Conservation (phyloP, 2,888 invertebrate species). For the Tenthredo amoena region DNA sequence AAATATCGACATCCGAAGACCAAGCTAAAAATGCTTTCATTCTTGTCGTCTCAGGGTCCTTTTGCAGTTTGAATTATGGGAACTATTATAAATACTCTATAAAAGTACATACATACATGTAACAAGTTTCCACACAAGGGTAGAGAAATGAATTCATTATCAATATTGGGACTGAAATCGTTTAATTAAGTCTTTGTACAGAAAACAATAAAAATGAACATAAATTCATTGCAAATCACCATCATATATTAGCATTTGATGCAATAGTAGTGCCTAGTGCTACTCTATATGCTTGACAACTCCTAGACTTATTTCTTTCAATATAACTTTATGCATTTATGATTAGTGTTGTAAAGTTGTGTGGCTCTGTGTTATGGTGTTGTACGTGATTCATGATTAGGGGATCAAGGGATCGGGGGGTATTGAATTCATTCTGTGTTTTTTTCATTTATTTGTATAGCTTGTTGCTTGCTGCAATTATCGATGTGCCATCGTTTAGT, state of each 20-base stretch:
- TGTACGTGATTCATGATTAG: slow-evolving; percentile 62
- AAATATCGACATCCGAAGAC: background rate
- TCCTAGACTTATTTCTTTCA: slow-evolving; percentile 70
- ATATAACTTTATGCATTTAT: slow-evolving; percentile 69
- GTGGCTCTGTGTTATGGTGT: slow-evolving; percentile 60
- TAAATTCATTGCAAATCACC: slow-evolving; percentile 75
- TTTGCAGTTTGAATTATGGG: background rate
- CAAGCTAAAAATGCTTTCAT: too few relatives aligned
- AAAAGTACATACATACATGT: background rate
- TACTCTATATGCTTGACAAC: slow-evolving; percentile 73
- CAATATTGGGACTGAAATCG: slow-evolving; percentile 71
- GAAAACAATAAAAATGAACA: slow-evolving; percentile 75
- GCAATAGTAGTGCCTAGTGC: slow-evolving; percentile 71
- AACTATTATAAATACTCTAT: background rate
- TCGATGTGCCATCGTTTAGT: slow-evolving; percentile 60
- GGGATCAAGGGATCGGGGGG: slow-evolving; percentile 55
- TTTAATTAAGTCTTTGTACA: slow-evolving; percentile 76
- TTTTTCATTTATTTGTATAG: slow-evolving; percentile 56
- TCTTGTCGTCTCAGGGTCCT: background rate
- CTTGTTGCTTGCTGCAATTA: slow-evolving; percentile 58
- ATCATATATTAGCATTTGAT: slow-evolving; percentile 75
- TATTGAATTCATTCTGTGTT: slow-evolving; percentile 61
- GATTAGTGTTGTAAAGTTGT: slow-evolving; percentile 69
- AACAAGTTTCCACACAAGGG: background rate
- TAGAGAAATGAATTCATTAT: background rate